Conservation (phyloP, 2,113 vertebrate species). For the Nestor notabilis region DNA sequence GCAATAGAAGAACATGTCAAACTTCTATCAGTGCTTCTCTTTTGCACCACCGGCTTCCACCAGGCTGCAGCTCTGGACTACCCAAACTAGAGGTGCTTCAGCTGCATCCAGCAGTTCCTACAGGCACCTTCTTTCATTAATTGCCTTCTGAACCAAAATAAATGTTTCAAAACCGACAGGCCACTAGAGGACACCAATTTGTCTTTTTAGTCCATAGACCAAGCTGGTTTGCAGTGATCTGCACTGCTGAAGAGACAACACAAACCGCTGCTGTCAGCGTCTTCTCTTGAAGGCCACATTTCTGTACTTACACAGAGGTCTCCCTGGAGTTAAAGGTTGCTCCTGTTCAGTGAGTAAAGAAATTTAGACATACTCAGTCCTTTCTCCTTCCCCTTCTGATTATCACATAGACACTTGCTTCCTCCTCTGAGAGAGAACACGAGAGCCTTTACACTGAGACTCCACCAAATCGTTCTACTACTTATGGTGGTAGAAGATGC, state of each 20-base stretch:
- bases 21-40: not conserved
- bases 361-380: not conserved
- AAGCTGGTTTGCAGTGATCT: not conserved
- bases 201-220: not conserved
- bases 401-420: not conserved
- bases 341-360: not conserved
- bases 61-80: not conserved
- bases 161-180: not conserved
- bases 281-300: not conserved
- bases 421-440: not conserved
- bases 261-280: not conserved
- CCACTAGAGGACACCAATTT: conserved; percentile 33
- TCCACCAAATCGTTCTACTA: not conserved
- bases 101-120: not conserved
- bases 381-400: not conserved
- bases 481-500: not conserved
- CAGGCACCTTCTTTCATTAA: not conserved
- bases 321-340: not conserved
- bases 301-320: not conserved
- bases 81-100: accelerated
- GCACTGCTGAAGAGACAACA: not conserved
- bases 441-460: not conserved
- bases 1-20: not conserved
- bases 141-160: not conserved
- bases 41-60: not conserved